Percentiles rank a stretch among this genome's conserved stretches.
Evolutionary conservation across 2,888 invertebrate species (phyloP).

Genomic region (Brachycybe producta): DNA sequence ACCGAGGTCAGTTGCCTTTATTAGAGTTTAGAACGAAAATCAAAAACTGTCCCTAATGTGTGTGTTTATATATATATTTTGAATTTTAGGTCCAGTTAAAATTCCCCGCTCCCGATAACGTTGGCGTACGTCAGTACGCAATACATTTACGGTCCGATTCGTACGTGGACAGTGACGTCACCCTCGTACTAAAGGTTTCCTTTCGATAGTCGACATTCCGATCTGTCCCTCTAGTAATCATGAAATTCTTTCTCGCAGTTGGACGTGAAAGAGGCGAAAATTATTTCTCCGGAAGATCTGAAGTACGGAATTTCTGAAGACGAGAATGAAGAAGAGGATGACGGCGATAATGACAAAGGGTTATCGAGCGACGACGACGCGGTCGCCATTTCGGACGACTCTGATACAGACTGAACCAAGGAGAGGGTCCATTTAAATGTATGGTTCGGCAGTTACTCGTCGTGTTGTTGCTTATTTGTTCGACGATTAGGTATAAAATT

Average conservation of each 20-base stretch:
- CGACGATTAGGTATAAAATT: too few relatives aligned
- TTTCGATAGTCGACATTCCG: background rate
- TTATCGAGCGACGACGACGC: constrained; percentile 53
- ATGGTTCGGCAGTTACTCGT: too few relatives aligned
- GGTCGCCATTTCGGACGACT: constrained; percentile 27
- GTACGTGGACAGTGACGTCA: constrained; percentile 91
- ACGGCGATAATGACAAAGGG: constrained; percentile 45
- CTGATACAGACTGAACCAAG: too few relatives aligned
- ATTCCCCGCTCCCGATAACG: constrained; percentile 91
- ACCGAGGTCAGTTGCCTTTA: constrained; percentile 54
- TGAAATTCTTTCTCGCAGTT: constrained; percentile 40
- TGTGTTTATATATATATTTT: constrained; percentile 8
- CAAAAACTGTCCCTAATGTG: background rate
- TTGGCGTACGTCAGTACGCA: constrained; percentile 80
- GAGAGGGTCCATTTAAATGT: too few relatives aligned
- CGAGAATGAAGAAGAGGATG: constrained; percentile 58
- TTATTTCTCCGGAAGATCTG: constrained; percentile 56
- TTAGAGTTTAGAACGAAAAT: background rate
- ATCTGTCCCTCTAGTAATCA: background rate
- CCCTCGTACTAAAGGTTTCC: constrained; percentile 73
- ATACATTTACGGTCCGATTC: constrained; percentile 92
- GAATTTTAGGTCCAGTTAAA: constrained; percentile 55
- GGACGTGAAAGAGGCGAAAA: constrained; percentile 83
- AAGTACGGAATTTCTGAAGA: constrained; percentile 93
- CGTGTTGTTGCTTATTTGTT: too few relatives aligned